Percentiles rank a stretch among this genome's conserved stretches.
phyloP scores from a whole-genome alignment of 2,113 vertebrate genomes.

The Meriones unguiculatus region DNA sequence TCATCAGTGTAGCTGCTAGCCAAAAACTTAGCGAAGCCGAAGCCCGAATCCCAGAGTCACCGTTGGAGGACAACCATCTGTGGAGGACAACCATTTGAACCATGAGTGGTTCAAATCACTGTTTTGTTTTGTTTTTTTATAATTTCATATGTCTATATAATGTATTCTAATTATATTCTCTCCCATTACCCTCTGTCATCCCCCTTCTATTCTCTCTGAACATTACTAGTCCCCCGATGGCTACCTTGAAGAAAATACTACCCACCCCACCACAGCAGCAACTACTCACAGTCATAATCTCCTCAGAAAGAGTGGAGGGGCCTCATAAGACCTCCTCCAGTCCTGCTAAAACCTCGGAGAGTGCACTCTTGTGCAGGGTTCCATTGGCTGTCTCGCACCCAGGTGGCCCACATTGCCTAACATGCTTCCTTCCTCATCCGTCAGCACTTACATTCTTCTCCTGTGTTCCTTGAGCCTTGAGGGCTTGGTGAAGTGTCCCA shows the following conservation, averaged over 20 bases:
- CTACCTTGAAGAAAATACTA: background rate
- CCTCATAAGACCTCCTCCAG: background rate
- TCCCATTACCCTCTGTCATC: background rate
- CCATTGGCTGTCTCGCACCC: background rate
- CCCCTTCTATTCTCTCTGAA: background rate
- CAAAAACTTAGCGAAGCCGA: background rate
- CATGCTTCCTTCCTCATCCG: no score
- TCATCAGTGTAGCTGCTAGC: background rate
- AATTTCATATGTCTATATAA: background rate
- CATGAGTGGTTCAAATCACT: background rate
- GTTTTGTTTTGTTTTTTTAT: background rate
- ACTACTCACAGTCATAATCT: background rate
- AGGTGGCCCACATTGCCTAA: background rate
- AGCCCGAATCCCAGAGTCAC: conserved; percentile 24
- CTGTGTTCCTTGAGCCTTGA: background rate
- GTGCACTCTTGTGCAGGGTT: background rate
- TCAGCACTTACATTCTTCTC: background rate
- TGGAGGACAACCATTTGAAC: conserved; percentile 2
- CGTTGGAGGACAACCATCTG: conserved; percentile 7
- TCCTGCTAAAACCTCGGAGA: background rate
- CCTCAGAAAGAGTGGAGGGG: no score
- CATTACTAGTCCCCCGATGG: background rate
- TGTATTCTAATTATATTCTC: background rate
- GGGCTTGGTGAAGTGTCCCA: background rate
- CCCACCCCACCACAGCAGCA: no score